Evolutionary conservation across 2,888 invertebrate species (phyloP).

Genomic region (Resseliella maxima): DNA sequence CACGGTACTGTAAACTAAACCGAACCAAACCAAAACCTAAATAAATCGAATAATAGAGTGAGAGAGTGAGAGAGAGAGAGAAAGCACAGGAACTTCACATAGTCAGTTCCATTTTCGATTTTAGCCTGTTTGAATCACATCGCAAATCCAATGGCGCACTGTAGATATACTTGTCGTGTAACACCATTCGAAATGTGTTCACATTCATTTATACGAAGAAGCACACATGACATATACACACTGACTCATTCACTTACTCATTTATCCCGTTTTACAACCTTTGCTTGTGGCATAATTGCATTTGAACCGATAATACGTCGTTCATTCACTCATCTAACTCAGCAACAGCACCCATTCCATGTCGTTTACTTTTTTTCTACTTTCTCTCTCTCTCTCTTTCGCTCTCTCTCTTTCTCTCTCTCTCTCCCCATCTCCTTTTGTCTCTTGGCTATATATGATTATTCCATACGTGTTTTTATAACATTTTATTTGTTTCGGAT

Average conservation of each 20-base stretch:
- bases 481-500: slow-evolving; percentile 7
- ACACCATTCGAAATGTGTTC: no score
- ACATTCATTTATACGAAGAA: no score
- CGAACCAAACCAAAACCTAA: no score
- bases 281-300: not conserved
- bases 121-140: not conserved
- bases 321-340: not conserved
- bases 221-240: no score
- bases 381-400: not conserved
- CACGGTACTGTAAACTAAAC: not conserved
- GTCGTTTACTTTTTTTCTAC: no score
- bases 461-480: not conserved
- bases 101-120: not conserved
- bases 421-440: not conserved
- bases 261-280: slow-evolving; percentile 17
- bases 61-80: no score
- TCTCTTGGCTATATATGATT: not conserved
- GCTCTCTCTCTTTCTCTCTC: not conserved
- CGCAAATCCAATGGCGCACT: slow-evolving; percentile 14
- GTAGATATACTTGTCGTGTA: no score
- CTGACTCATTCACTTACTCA: no score
- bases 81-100: no score
- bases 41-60: no score
- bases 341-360: no score
- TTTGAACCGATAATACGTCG: not conserved